Evolutionary conservation across 2,797 vertebrate species (phyloP), one percentile per base, ranked within the genome.

Genomic region (Uromys caudimaculatus): DNA sequence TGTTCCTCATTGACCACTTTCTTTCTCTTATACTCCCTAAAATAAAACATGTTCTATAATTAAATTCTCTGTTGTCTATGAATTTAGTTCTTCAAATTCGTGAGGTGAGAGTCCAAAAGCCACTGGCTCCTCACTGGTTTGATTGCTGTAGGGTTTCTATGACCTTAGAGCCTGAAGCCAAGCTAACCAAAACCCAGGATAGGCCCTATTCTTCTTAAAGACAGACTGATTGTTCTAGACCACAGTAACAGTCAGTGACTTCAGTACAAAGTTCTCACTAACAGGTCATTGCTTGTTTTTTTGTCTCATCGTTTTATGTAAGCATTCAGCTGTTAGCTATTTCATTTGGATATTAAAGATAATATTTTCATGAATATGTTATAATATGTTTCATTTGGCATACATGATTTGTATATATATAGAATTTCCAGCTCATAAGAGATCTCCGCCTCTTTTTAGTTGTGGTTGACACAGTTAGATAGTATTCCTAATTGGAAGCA

Each of bases 281-380:
- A n/a, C 67, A 69, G 35, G 6, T 69, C 67, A 9, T 69, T 69
- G 67, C n/a, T 69, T n/a, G 35, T 62, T 64, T 89, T 81, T 83
- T 75, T 90, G 52, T 89, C 14, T 86, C 19, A 82, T 67, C 88
- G 6, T 76, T 87, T 77, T 81, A 54, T 85, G 44, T 86, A 90
- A 84, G 14, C 35, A 4, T 54, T 60, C 54, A 77, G 11, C 12
- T 82, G 29, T 58, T 54, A 91, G 41, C 8, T 24, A 77, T 75
- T 95, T 96, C 44, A 52, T 82, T 38, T 38, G 21, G 5, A 35
- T 69, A n/a, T 89, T 89, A 50, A 75, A 95, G 27, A 75, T 82
- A 69, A 71, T 71, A 13, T 2, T 85, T 2, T 7, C 38, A 44
- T 92, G 10, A 89, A 85, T 86, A 67, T 52, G 62, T 27, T 56